Base-by-base conservation (phyloP, 2,797 vertebrate species). In the Micropoecilia bifurca region DNA sequence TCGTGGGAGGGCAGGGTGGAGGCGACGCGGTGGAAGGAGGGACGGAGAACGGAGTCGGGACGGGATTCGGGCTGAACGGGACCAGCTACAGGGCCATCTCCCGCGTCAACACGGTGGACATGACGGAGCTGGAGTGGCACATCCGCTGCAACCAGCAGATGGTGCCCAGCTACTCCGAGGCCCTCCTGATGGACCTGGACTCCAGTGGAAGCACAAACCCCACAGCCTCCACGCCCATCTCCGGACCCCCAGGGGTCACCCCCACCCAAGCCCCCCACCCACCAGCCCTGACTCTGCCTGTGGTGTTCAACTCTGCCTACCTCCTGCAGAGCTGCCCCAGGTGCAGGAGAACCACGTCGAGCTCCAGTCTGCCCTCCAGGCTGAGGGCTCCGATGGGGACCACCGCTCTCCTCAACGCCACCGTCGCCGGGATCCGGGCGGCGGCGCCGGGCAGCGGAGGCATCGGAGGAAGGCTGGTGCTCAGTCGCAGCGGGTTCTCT, bases 81-180 rank as follows among this genome's bases (percentile, higher is more conserved):
- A 92, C 93, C 0, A 96, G 95, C 84, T 96, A 96, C 86, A 87
- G 88, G 75, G 96, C 82, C 79, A 96, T 97, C 79, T 97, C 97
- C 1, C 96, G 97, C 0, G 96, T 98, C 88, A 97, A 97, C 94
- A 98, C 97, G 0, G 96, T 98, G 92, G 97, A 98, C 94, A 97
- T 97, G 96, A 97, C 97, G 0, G 97, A 98, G 88, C 89, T 97
- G 80, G 97, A 97, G 91, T 98, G 97, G 97, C 97, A 97, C 94
- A 98, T 98, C 89, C 96, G 97, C 82, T 97, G 96, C 89, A 98
- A 98, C 94, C 96, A 97, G 84, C 97, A 98, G 91, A 95, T 98
- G 95, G 97, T 97, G 63, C 97, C 97, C 25, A 98, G 97, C 92
- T 98, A 98, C 91, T 98, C 97, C 0, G 97, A 98, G 88, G 97